Evolutionary conservation across 2,797 vertebrate species (phyloP).

Genomic region (Gymnothorax javanicus): DNA sequence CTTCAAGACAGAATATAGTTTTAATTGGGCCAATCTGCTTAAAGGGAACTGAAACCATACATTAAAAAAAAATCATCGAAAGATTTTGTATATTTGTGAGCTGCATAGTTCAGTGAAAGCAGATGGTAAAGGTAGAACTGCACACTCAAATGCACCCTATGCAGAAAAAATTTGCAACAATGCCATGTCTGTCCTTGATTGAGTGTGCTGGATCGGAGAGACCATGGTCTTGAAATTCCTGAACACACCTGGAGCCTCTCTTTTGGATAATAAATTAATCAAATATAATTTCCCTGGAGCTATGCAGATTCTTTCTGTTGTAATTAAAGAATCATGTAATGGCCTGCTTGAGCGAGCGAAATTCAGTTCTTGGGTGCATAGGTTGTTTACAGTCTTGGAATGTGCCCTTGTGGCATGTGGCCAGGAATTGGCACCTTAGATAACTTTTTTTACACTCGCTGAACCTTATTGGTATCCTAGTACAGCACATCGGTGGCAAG

Average conservation of each 20-base stretch:
- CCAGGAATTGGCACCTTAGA: not conserved
- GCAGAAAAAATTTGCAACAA: too few relatives aligned
- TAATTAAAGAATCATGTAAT: conserved; percentile 42
- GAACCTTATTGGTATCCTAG: conserved; percentile 6
- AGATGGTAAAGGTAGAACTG: too few relatives aligned
- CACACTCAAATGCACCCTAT: not conserved
- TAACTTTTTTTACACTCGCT: conserved; percentile 3
- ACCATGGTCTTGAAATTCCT: conserved; percentile 5
- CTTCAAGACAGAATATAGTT: too few relatives aligned
- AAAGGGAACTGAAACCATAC: too few relatives aligned
- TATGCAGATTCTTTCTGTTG: conserved; percentile 32
- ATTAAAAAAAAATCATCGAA: too few relatives aligned
- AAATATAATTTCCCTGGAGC: conserved; percentile 34
- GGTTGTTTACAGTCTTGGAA: conserved; percentile 38
- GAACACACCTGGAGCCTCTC: conserved; percentile 44
- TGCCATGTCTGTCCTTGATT: not conserved
- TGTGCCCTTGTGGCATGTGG: conserved; percentile 23
- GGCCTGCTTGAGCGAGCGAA: conserved; percentile 7
- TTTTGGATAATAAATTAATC: conserved; percentile 30
- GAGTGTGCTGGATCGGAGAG: not conserved
- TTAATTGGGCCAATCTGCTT: too few relatives aligned
- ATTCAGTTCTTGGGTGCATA: conserved; percentile 24
- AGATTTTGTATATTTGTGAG: too few relatives aligned
- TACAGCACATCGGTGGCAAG: not conserved
- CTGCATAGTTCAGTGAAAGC: too few relatives aligned